A percentile compares a stretch with the other conserved stretches of the same genome.
Conservation (phyloP, 2,113 vertebrate genomes). For the Rhynchopsitta pachyrhyncha region DNA sequence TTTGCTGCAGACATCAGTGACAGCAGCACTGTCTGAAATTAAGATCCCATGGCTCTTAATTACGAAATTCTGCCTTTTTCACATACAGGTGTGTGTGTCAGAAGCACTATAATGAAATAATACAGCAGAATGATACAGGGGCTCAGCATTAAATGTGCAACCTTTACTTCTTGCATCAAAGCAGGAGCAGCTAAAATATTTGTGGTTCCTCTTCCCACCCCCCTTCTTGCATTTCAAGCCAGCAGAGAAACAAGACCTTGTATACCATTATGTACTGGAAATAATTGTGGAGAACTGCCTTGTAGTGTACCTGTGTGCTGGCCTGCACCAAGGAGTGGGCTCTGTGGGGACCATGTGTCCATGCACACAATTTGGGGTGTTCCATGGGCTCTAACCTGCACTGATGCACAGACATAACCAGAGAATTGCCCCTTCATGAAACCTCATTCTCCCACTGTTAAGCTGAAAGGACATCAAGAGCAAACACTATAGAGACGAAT, state of each 20-base stretch:
- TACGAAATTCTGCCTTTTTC: neutral
- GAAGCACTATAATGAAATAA: neutral
- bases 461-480: fast-evolving
- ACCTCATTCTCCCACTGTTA: neutral
- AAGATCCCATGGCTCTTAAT: neutral
- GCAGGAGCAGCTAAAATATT: neutral
- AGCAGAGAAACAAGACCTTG: neutral
- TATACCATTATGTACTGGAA: fast-evolving
- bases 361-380: fast-evolving
- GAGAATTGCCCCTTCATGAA: fast-evolving
- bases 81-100: fast-evolving
- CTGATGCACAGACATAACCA: neutral
- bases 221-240: fast-evolving
- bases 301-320: neutral
- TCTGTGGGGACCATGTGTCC: neutral
- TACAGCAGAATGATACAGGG: neutral
- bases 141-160: fast-evolving
- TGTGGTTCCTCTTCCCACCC: fast-evolving
- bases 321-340: fast-evolving
- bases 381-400: neutral
- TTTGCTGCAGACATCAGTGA: neutral
- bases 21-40: neutral
- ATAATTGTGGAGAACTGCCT: neutral
- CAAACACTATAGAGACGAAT: fast-evolving
- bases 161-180: neutral